These are phyloP conservation scores for Simalia tracyae DNA, from an alignment of 2,797 vertebrate species.

Conservation along the genomic window DNA sequence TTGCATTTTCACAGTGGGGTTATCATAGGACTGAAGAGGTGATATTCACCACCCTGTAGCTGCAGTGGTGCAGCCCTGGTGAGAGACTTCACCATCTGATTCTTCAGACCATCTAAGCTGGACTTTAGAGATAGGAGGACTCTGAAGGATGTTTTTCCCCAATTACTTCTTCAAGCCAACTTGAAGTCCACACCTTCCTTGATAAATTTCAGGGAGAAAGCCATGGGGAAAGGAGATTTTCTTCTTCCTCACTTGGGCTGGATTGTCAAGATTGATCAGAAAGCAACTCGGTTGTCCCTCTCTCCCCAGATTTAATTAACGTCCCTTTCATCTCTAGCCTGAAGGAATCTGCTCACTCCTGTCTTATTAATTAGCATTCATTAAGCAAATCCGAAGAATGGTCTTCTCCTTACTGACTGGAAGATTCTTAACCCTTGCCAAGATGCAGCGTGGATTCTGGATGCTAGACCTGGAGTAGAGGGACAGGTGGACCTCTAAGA, in stretches of 20 bases:
- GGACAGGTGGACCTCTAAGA: background rate
- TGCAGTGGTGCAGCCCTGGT: too few relatives aligned
- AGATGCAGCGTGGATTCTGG: slow-evolving; percentile 7
- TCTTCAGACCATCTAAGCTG: too few relatives aligned
- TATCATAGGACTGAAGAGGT: too few relatives aligned
- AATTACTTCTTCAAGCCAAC: background rate
- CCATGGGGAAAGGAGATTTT: fast-evolving
- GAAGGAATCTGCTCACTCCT: slow-evolving; percentile 77
- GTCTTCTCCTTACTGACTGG: slow-evolving; percentile 51
- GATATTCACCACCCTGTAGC: too few relatives aligned
- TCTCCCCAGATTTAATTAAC: slow-evolving; percentile 79
- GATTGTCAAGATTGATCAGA: slow-evolving; percentile 72
- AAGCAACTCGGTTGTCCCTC: slow-evolving; percentile 50
- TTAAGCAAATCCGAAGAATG: slow-evolving; percentile 77
- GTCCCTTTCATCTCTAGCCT: slow-evolving; percentile 77
- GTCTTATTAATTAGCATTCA: slow-evolving; percentile 82
- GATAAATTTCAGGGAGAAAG: background rate
- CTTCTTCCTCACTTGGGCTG: background rate
- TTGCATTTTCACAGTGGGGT: background rate
- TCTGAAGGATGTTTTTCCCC: too few relatives aligned
- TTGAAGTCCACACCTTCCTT: background rate
- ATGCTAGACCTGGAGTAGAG: background rate
- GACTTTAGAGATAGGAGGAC: too few relatives aligned
- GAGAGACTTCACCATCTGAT: too few relatives aligned
- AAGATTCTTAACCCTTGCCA: slow-evolving; percentile 67